Percentiles rank a stretch among this genome's conserved stretches.
These are phyloP conservation scores for Micrasema minimum DNA, from an alignment of 1,140 invertebrate genomes.

Conservation along the genomic window DNA sequence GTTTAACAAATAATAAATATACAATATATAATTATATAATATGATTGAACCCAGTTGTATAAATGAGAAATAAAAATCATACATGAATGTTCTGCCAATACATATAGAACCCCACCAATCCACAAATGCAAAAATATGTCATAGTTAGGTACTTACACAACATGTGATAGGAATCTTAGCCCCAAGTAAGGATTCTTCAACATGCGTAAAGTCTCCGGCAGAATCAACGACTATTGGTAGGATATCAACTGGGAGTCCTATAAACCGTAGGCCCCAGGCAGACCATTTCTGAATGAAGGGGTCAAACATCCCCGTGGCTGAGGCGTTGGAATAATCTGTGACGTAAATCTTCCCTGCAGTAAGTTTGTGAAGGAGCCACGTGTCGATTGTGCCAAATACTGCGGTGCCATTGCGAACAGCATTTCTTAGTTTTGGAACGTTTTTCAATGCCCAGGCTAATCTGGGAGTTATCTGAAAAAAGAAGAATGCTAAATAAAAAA, in stretches of 20 bases:
- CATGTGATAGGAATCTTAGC: conserved; percentile 79
- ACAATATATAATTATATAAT: no score
- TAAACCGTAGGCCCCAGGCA: conserved; percentile 73
- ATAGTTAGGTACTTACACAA: conserved; percentile 71
- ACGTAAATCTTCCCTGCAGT: conserved; percentile 74
- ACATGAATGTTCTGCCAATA: no score
- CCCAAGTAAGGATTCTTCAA: conserved; percentile 77
- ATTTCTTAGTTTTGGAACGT: conserved; percentile 74
- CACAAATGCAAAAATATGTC: no score
- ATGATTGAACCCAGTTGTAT: no score
- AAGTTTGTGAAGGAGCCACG: conserved; percentile 86
- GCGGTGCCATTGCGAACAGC: conserved; percentile 72
- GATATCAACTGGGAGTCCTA: conserved; percentile 78
- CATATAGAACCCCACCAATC: no score
- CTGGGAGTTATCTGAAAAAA: conserved; percentile 77
- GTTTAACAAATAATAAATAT: no score
- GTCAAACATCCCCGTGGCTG: conserved; percentile 92
- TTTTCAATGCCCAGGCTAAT: conserved; percentile 81
- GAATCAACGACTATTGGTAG: conserved; percentile 86
- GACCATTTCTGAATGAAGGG: conserved; percentile 90
- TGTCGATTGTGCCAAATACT: conserved; percentile 92
- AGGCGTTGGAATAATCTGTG: conserved; percentile 89
- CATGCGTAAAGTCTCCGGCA: conserved; percentile 78
- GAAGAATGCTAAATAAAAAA: neutral
- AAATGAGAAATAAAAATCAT: no score